These are phyloP conservation scores for Platysteira castanea DNA, from an alignment of 2,113 vertebrate genomes.

Conservation along the genomic window DNA sequence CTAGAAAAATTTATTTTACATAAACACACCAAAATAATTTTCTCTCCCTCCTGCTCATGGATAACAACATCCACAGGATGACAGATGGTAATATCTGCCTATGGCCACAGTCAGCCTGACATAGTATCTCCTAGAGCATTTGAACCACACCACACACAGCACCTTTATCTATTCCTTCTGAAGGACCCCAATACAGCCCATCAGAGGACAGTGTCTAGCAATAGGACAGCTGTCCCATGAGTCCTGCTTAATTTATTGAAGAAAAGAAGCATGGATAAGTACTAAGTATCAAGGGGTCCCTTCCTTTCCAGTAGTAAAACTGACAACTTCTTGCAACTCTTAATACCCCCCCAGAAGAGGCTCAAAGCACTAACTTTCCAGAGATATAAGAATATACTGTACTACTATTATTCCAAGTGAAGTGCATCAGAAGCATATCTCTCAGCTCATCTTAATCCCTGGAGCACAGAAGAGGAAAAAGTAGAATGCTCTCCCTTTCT, in stretches of 20 bases:
- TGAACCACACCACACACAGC: background rate
- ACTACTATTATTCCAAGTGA: background rate
- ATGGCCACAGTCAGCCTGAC: background rate
- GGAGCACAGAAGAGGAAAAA: background rate
- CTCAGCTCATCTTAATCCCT: background rate
- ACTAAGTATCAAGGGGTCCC: background rate
- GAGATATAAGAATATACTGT: background rate
- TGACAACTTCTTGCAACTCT: background rate
- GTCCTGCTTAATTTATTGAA: background rate
- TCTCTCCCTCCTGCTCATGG: background rate
- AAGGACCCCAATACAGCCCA: background rate
- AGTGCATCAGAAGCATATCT: background rate
- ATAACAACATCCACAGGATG: background rate
- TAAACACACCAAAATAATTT: background rate
- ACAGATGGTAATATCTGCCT: background rate
- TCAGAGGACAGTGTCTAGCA: slow-evolving; percentile 8
- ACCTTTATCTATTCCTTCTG: background rate
- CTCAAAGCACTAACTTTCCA: background rate
- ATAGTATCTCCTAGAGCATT: background rate
- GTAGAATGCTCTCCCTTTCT: background rate
- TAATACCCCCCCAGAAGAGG: background rate
- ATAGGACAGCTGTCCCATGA: background rate
- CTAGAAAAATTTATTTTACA: background rate
- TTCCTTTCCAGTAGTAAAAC: background rate
- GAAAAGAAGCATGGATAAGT: background rate